Evolutionary conservation across 2,113 vertebrate genomes (phyloP).

Genomic region (Gavialis gangeticus): DNA sequence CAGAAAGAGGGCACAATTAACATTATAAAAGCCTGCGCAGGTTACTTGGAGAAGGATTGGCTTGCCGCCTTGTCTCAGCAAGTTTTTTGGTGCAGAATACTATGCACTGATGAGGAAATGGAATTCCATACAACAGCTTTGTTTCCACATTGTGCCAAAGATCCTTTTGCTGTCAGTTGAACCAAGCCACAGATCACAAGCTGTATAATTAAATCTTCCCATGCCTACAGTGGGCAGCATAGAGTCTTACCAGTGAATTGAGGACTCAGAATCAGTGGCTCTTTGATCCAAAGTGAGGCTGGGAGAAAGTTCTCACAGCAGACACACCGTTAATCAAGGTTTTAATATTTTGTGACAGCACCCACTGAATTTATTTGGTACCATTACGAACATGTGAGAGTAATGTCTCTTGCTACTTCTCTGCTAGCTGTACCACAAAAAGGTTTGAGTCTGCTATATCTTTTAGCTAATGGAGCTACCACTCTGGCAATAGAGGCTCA

Average conservation of each 20-base stretch:
- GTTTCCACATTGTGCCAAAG: neutral
- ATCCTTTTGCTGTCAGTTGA: rapidly evolving
- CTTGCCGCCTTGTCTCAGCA: rapidly evolving
- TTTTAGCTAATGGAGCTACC: neutral
- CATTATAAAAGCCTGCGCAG: rapidly evolving
- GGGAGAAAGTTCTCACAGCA: neutral
- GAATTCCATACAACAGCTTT: neutral
- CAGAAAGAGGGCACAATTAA: neutral
- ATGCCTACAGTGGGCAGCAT: rapidly evolving
- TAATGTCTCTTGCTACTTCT: neutral
- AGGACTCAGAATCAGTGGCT: neutral
- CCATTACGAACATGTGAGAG: neutral
- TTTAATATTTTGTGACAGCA: neutral
- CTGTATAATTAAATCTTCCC: neutral
- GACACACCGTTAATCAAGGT: neutral
- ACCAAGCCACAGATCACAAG: neutral
- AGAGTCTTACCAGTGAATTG: neutral
- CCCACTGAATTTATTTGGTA: neutral
- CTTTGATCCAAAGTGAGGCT: neutral
- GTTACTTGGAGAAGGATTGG: neutral
- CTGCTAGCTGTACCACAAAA: rapidly evolving
- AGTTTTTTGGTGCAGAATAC: neutral
- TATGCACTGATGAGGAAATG: rapidly evolving
- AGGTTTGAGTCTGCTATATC: neutral
- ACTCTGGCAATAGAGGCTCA: neutral